Base-by-base conservation (phyloP, 2,888 invertebrate genomes). In the Ophraella communa region DNA sequence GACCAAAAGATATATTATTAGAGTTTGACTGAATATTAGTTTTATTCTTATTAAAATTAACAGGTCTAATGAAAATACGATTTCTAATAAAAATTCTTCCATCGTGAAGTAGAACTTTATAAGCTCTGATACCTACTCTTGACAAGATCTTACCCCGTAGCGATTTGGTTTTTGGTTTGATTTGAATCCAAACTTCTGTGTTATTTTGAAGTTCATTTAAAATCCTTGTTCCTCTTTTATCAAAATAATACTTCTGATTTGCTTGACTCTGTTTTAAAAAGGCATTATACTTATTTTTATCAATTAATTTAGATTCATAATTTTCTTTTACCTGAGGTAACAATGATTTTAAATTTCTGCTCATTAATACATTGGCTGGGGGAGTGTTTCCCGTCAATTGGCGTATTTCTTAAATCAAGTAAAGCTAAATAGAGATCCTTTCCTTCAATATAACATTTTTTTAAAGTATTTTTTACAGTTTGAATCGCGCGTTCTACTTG, bases 401-500 rank as follows among this genome's bases (percentile, higher is more conserved):
- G 58, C 5, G 49, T 49, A 30, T 49, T 58, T n/a, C 49, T 27
- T 14, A 33, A 33, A 3, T 27, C 27, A 35, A 58, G 33, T 5
- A 58, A 11, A 27, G 60, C 60, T 44, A 47, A 30, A 61, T 53
- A 53, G 30, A 45, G 30, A 45, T 61, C 60, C 21, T 7, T 42
- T 11, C 11, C 4, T 8, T 33, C 60, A n/a, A 24, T 1, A 20
- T 53, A 17, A 44, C 53, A 61, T 53, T 61, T 53, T 30, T 49
- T 53, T n/a, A 61, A 18, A 10, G 20, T 44, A 7, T 30, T 44
- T 53, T 60, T 53, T 14, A 61, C 23, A 14, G 49, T 53, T 14
- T 53, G 30, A 18, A 61, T 61, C 3, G 44, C 30, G 44, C 53
- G 27, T 54, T 53, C 60, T 2, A 61, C 45, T 30, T 35, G 7